Evolutionary conservation across 1,140 invertebrate species (phyloP).

Genomic region (Pachypeltis micranthus): DNA sequence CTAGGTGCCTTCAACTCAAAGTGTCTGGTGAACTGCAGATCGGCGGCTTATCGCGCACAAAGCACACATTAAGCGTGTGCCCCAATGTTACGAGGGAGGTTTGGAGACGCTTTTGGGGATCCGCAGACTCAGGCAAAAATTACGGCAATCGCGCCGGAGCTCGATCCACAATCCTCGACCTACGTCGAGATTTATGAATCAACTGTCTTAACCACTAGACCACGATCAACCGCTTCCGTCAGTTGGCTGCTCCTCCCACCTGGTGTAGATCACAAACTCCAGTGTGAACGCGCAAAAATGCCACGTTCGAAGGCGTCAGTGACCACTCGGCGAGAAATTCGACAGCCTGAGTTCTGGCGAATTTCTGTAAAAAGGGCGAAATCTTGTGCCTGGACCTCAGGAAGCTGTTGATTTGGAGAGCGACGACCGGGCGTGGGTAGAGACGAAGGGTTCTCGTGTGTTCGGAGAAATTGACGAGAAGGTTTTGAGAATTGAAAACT

Average conservation of each 20-base stretch:
- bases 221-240: no score
- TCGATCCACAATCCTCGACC: no score
- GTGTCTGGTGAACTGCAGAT: no score
- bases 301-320: slow-evolving; percentile 90
- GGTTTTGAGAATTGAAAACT: slow-evolving; percentile 96
- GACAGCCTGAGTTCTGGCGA: slow-evolving; percentile 89
- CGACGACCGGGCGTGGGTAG: slow-evolving; percentile 95
- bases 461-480: slow-evolving; percentile 93
- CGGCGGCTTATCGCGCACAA: no score
- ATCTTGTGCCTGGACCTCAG: slow-evolving; percentile 79
- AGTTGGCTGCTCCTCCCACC: slow-evolving; percentile 94
- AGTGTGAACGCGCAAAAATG: slow-evolving; percentile 91
- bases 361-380: slow-evolving; percentile 77
- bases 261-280: slow-evolving; percentile 87
- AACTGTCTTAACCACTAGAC: no score
- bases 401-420: slow-evolving; percentile 97
- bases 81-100: no score
- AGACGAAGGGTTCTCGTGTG: slow-evolving; percentile 91
- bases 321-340: slow-evolving; percentile 98
- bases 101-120: no score
- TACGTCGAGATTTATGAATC: no score
- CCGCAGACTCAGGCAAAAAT: no score
- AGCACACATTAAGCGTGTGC: no score
- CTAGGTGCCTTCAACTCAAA: no score
- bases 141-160: no score